phyloP scores from a whole-genome alignment of 2,113 vertebrate species.

The Cynoglossus semilaevis region DNA sequence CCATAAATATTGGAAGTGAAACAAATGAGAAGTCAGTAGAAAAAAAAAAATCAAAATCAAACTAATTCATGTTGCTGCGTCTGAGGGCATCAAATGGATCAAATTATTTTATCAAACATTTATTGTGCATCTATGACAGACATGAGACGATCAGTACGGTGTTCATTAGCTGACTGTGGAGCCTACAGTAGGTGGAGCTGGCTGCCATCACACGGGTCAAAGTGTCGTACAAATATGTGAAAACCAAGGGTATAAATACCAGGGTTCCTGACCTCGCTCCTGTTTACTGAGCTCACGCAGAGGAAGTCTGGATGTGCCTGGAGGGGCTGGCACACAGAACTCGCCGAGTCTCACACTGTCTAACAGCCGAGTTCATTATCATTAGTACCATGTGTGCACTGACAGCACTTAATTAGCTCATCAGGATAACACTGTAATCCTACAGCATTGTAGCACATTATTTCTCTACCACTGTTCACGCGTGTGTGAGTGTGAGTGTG shows the following conservation, averaged over 20 bases:
- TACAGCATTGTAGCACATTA: not conserved
- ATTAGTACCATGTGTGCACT: conserved; percentile 13
- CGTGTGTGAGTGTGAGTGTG: not conserved
- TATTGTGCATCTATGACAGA: not conserved
- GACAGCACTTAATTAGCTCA: conserved; percentile 35
- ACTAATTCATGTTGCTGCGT: too few relatives aligned
- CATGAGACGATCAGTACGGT: not conserved
- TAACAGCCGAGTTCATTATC: conserved; percentile 30
- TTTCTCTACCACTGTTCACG: not conserved
- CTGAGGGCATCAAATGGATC: too few relatives aligned
- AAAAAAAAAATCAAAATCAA: too few relatives aligned
- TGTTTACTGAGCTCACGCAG: conserved; percentile 1
- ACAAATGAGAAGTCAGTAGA: too few relatives aligned
- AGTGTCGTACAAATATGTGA: conserved; percentile 10
- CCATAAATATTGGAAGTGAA: too few relatives aligned
- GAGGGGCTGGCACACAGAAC: not conserved
- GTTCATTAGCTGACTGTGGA: not conserved
- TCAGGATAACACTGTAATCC: conserved; percentile 28
- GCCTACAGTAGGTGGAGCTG: not conserved
- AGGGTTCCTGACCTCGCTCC: conserved; percentile 7
- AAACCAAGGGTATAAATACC: not conserved
- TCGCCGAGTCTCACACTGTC: conserved; percentile 18
- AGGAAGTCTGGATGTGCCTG: conserved; percentile 1
- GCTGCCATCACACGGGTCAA: conserved; percentile 6
- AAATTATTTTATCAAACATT: not conserved